These are phyloP conservation scores for Netelia melanura DNA, from an alignment of 2,888 invertebrate genomes.

Conservation along the genomic window DNA sequence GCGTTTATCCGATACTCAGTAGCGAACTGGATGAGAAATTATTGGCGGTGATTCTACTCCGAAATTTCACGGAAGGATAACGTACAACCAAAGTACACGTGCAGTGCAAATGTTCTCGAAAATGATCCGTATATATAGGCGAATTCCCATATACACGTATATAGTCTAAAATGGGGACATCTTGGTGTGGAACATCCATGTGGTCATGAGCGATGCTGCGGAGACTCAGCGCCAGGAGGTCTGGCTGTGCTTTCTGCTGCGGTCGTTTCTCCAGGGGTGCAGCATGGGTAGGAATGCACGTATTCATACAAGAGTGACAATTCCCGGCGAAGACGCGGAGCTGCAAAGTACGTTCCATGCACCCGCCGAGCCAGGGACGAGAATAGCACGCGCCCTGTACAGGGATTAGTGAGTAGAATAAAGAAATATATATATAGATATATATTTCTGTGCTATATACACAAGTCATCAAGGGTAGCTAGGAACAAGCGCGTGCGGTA, in stretches of 20 bases:
- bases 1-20: too few species aligned
- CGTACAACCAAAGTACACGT: too few species aligned
- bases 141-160: background rate
- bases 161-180: background rate
- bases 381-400: background rate
- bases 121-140: background rate
- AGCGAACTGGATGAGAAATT: too few species aligned
- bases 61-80: too few species aligned
- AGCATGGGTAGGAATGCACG: background rate
- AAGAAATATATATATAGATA: background rate
- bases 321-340: constrained; percentile 20
- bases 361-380: background rate
- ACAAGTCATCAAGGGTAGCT: background rate
- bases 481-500: background rate
- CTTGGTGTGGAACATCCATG: constrained; percentile 31
- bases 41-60: too few species aligned
- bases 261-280: constrained; percentile 19
- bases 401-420: background rate
- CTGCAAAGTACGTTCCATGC: background rate
- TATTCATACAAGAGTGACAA: constrained; percentile 46
- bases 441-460: background rate
- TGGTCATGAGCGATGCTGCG: constrained; percentile 47
- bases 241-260: constrained; percentile 40
- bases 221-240: constrained; percentile 35
- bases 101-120: background rate